Evolutionary conservation across 2,888 invertebrate species (phyloP), one percentile per base, ranked within the genome.

Genomic region (Plusia festucae): DNA sequence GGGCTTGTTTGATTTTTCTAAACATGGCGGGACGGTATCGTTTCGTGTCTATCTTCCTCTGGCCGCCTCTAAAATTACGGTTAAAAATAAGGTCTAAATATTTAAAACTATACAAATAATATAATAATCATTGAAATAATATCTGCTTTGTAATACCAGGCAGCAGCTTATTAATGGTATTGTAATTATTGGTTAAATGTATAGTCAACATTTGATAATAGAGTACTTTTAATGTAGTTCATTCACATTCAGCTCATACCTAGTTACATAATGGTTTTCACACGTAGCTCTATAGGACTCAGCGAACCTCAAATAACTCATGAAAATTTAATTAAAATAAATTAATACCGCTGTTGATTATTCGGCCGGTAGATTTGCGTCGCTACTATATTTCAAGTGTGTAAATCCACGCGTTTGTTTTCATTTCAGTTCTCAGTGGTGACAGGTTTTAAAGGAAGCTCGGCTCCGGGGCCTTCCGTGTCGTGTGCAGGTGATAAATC

Each of bases 401-500:
- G 68, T 68, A 72, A 76, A 81, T 79, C 61, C 80, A 78, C 73
- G 82, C 84, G 83, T 85, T 88, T 88, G 87, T 90, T 88, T 89
- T 87, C 88, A 88, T 90, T 88, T 79, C 81, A 85, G 83, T 82
- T 77, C 76, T 80, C 74, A 82, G 81, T 68, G 83, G 79, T 85
- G 88, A 89, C 88, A 88, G 88, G 84, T 83, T 84, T 83, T 83
- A 84, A 88, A 88, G 88, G 87, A 88, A 89, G 84, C 88, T 83
- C 85, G 83, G 82, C 85, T 84, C 83, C 82, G 74, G 86, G 84
- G 82, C 82, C 82, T 82, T 81, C 73, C 83, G 84, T 86, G 92
- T 92, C 92, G 88, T 83, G 85, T 89, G 89, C 92, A 90, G 87
- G 93, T 94, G 92, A 94, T 94, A 93, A 93, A 94, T 94, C 90